These are phyloP conservation scores for Echiichthys vipera DNA, from an alignment of 2,797 vertebrate species.

Conservation along the genomic window DNA sequence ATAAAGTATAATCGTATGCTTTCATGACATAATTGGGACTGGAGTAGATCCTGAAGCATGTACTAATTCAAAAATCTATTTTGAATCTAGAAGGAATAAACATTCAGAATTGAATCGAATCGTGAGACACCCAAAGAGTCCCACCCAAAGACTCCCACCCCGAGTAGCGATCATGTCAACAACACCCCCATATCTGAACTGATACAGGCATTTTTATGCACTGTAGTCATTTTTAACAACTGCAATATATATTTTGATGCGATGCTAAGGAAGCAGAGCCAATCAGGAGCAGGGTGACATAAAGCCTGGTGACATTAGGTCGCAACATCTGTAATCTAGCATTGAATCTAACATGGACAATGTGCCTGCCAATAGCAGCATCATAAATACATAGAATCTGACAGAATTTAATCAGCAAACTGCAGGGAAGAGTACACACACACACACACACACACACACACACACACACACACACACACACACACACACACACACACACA, in stretches of 20 bases:
- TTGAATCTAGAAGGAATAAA: no score
- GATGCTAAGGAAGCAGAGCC: conserved; percentile 29
- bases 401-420: conserved; percentile 56
- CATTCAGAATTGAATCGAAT: no score
- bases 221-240: conserved; percentile 21
- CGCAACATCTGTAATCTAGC: conserved; percentile 62
- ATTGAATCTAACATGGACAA: conserved; percentile 40
- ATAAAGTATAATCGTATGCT: no score
- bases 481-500: conserved; percentile 3
- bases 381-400: conserved; percentile 57
- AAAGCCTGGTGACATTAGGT: conserved; percentile 17
- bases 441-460: conserved; percentile 1
- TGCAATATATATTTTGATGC: conserved; percentile 23
- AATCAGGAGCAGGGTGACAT: conserved; percentile 28
- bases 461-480: conserved; percentile 3
- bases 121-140: no score
- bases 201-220: conserved; percentile 27
- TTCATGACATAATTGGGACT: no score
- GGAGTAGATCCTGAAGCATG: no score
- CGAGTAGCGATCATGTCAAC: neutral
- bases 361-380: conserved; percentile 44
- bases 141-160: no score
- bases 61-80: no score
- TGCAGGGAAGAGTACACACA: conserved; percentile 36
- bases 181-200: conserved; percentile 10